Base-by-base conservation (phyloP, 2,888 invertebrate genomes). In the Trichopoda pennipes region DNA sequence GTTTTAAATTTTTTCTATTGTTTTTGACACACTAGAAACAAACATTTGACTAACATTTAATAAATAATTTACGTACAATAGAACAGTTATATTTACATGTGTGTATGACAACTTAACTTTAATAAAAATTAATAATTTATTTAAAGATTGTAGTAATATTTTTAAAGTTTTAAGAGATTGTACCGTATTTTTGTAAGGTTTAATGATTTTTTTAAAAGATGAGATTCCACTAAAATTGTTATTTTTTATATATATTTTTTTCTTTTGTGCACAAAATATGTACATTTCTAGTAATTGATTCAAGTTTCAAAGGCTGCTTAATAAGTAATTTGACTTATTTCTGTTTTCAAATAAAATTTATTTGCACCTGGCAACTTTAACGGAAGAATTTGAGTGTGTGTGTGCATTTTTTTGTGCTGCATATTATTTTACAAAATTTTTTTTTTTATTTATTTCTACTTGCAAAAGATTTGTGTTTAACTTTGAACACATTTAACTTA, bases 281-380 rank as follows among this genome's bases (percentile, higher is more conserved):
- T 70, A 81, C 64, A 74, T 69, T 47, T 69, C 23, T 12, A 38
- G 12, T 81, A 74, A 81, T 81, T 78, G 73, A 77, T 81, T 77
- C 28, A 69, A 73, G 55, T 81, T 70, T 42, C 7, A 73, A 73
- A 72, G 58, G 75, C 66, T 60, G 64, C 53, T 55, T 70, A 53
- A 35, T 58, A 77, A 78, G 56, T 77, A 81, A 81, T 78, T 81
- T 81, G 73, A 81, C 81, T 78, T 73, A 56, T 69, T 72, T 60
- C 16, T 21, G 64, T 19, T 17, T 35, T 35, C 42, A 38, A 64
- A 21, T 72, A 66, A 64, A 38, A 56, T 64, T 64, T 72, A 17
- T 76, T 51, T 66, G 70, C 82, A 69, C 75, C 79, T 76, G 72
- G 68, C 72, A 82, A 51, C 28, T 74, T 69, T 66, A 61, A 63